Percentiles rank a stretch among this genome's conserved stretches.
Conservation (phyloP, 2,888 invertebrate species). For the Zygaena filipendulae region DNA sequence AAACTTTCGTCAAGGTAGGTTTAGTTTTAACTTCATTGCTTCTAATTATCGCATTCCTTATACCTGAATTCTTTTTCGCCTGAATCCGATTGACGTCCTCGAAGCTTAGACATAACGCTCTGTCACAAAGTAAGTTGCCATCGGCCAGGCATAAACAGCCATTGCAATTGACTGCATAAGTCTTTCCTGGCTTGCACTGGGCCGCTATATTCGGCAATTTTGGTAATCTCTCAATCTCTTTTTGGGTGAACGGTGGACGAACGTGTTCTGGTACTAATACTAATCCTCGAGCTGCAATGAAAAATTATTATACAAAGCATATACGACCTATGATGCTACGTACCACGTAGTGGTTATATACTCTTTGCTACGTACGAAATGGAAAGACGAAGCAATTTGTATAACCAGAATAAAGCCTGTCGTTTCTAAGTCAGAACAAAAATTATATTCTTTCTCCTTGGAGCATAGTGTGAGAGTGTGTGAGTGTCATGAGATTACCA, state of each 20-base stretch:
- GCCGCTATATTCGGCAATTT: conserved; percentile 22
- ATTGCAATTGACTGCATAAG: conserved; percentile 40
- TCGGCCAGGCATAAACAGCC: conserved; percentile 31
- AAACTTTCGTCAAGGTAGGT: too few relatives aligned
- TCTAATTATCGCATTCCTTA: too few relatives aligned
- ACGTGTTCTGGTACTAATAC: conserved; percentile 20
- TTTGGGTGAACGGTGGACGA: conserved; percentile 13
- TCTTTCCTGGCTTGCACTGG: conserved; percentile 29
- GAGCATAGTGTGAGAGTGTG: too few relatives aligned
- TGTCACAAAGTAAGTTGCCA: conserved; percentile 31
- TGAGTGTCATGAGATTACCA: too few relatives aligned
- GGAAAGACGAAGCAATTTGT: too few relatives aligned
- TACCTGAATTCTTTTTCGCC: not conserved
- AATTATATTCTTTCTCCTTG: too few relatives aligned
- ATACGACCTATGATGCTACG: too few relatives aligned
- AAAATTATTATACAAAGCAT: conserved; percentile 3
- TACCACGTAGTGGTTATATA: too few relatives aligned
- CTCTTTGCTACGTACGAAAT: too few relatives aligned
- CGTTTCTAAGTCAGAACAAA: too few relatives aligned
- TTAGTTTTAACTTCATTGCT: too few relatives aligned
- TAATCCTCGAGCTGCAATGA: not conserved
- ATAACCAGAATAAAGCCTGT: too few relatives aligned
- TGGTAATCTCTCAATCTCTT: conserved; percentile 18
- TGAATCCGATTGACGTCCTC: conserved; percentile 6
- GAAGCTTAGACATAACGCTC: conserved; percentile 31